Evolutionary conservation across 1,140 invertebrate genomes (phyloP).

Genomic region (Nylanderia fulva): DNA sequence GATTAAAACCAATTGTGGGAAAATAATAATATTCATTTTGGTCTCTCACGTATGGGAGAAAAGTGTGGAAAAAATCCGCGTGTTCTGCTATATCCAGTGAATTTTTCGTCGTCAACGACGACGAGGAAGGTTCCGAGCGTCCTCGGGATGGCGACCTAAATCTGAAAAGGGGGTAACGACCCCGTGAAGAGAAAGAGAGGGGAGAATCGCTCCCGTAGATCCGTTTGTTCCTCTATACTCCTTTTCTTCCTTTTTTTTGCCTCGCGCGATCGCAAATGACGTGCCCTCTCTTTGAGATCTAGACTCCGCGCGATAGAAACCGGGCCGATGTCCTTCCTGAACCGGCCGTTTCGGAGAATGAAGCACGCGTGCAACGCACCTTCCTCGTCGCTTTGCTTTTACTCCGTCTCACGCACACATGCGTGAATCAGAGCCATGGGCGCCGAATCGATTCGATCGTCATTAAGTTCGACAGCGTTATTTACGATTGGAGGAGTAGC

Average conservation of each 20-base stretch:
- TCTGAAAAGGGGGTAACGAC: slow-evolving; percentile 82
- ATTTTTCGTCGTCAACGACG: slow-evolving; percentile 69
- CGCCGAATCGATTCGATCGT: neutral
- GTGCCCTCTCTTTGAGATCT: slow-evolving; percentile 77
- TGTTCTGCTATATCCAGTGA: slow-evolving; percentile 52
- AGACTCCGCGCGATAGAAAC: slow-evolving; percentile 68
- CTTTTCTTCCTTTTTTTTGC: slow-evolving; percentile 61
- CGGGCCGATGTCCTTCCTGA: slow-evolving; percentile 78
- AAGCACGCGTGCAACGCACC: slow-evolving; percentile 69
- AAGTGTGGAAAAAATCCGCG: slow-evolving; percentile 18
- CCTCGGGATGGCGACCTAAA: slow-evolving; percentile 79
- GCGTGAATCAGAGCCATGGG: neutral
- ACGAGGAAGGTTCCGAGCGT: slow-evolving; percentile 43
- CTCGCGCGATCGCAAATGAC: slow-evolving; percentile 80
- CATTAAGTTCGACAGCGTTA: neutral
- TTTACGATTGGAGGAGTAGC: neutral
- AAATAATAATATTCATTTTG: slow-evolving; percentile 35
- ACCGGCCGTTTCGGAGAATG: slow-evolving; percentile 70
- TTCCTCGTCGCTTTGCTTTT: slow-evolving; percentile 67
- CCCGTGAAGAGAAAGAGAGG: slow-evolving; percentile 79
- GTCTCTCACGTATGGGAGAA: slow-evolving; percentile 40
- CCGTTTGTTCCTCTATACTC: slow-evolving; percentile 78
- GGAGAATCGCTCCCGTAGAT: slow-evolving; percentile 73
- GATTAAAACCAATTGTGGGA: neutral
- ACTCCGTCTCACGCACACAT: slow-evolving; percentile 16